Evolutionary conservation across 2,797 vertebrate genomes (phyloP).

Genomic region (Phoxinus dragarum): DNA sequence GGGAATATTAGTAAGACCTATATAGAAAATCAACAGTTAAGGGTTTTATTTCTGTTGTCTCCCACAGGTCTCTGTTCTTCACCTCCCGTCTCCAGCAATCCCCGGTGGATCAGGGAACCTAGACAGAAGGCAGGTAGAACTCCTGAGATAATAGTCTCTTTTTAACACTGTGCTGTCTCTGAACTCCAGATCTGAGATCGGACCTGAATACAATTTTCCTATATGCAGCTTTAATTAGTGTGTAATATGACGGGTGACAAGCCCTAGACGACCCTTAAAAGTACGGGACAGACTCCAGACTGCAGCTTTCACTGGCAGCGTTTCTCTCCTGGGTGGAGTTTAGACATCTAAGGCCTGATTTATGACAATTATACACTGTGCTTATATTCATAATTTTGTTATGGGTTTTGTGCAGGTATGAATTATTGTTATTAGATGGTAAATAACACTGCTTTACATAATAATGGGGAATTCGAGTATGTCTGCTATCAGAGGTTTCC

Average conservation of each 20-base stretch:
- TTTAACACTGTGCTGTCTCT: background rate
- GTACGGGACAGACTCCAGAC: background rate
- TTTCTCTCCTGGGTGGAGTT: background rate
- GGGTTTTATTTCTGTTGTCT: slow-evolving; percentile 11
- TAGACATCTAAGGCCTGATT: background rate
- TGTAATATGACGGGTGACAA: background rate
- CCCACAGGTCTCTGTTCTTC: slow-evolving; percentile 22
- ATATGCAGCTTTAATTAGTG: slow-evolving; percentile 18
- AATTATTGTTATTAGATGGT: slow-evolving; percentile 30
- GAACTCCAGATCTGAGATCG: slow-evolving; percentile 21
- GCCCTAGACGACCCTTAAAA: background rate
- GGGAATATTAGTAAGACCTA: background rate
- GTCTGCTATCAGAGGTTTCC: background rate
- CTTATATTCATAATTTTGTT: background rate
- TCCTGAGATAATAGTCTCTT: slow-evolving; percentile 20
- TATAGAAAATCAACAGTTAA: slow-evolving; percentile 5
- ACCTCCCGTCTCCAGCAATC: slow-evolving; percentile 13
- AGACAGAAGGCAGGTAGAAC: background rate
- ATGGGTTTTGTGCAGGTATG: background rate
- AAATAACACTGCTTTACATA: background rate
- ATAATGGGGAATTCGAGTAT: background rate
- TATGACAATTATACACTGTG: slow-evolving; percentile 12
- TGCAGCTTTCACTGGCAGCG: background rate
- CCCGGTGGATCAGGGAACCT: slow-evolving; percentile 8
- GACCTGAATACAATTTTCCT: background rate